Base-by-base conservation (phyloP, 2,113 vertebrate genomes). In the Oreochromis aureus region DNA sequence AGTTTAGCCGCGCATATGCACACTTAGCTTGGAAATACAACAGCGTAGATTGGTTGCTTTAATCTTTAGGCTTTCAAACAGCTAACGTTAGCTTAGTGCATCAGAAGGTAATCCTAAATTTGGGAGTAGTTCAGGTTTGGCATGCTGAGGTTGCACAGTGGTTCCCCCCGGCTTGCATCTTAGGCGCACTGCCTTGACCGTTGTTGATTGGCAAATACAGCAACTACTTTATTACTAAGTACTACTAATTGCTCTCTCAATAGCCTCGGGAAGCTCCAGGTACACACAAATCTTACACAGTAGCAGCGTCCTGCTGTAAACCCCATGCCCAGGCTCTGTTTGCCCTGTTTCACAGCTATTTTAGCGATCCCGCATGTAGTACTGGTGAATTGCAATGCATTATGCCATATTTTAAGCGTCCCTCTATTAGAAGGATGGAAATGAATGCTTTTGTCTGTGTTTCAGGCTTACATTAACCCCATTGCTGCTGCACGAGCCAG, bases 401-500 rank as follows among this genome's bases (percentile, higher is more conserved):
- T 53, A 7, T 54, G 22, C 24, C 24, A 11, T 18, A 30, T 24
- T 18, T 76, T 48, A 16, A 27, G 16, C 19, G 44, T 24, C 2
- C 11, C 27, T n/a, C 27, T 10, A 41, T 19, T 19, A 1, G 16
- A 78, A 78, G 27, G 6, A 32, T 19, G 73, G 10, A 78, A 30
- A 10, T 30, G 2, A 73, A 46, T 82, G 12, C 16, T 10, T 59
- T 27, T 6, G 19, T 81, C 3, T 84, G 93, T 85, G 63, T 92
- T 96, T 30, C 89, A 99, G 99, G 97, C 99, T 36, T 99, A 99
- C 86, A 97, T 99, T 96, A 99, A 99, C 95, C 99, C 99, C 24
- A 99, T 99, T 91, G 99, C 99, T 83, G 98, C 98, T 96, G 97
- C 98, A 89, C 96, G 99, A 94, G 97, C 99, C 54, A 97, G 97